phyloP scores from a whole-genome alignment of 1,140 invertebrate genomes.

The Anastrepha obliqua region DNA sequence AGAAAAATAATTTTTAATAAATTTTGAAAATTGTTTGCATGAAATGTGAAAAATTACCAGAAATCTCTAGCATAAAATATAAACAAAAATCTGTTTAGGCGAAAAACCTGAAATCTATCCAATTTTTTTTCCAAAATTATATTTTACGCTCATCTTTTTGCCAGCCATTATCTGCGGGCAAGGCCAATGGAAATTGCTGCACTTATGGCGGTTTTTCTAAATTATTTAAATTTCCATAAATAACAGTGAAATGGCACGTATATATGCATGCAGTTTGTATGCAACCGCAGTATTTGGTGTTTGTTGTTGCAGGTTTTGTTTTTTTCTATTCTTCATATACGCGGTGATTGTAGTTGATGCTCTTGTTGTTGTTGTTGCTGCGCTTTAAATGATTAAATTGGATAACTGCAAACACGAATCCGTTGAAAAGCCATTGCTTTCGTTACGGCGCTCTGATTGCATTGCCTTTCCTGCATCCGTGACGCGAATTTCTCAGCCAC shows the following conservation, averaged over 20 bases:
- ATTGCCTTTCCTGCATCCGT: conserved; percentile 21
- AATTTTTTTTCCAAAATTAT: neutral
- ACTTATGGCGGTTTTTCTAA: conserved; percentile 36
- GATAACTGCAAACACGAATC: conserved; percentile 30
- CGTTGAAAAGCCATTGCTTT: conserved; percentile 33
- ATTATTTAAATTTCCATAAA: conserved; percentile 52
- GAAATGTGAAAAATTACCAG: neutral
- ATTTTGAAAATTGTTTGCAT: neutral
- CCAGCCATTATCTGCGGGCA: neutral
- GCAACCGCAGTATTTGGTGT: neutral
- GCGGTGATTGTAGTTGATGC: too few relatives aligned
- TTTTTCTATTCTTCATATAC: too few relatives aligned
- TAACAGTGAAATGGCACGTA: conserved; percentile 1
- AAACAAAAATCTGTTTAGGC: neutral
- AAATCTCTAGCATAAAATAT: neutral
- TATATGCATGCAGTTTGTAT: too few relatives aligned
- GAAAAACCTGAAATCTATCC: neutral
- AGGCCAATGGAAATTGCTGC: conserved; percentile 43
- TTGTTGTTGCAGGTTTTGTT: neutral
- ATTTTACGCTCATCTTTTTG: neutral
- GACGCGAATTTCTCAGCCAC: neutral
- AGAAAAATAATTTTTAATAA: too few relatives aligned
- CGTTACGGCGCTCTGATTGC: conserved; percentile 10
- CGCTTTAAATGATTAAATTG: conserved; percentile 46
- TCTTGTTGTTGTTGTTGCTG: conserved; percentile 10